A percentile compares a stretch with the other conserved stretches of the same genome.
phyloP scores from a whole-genome alignment of 1,140 invertebrate genomes.

The Platyscapa corneri region DNA sequence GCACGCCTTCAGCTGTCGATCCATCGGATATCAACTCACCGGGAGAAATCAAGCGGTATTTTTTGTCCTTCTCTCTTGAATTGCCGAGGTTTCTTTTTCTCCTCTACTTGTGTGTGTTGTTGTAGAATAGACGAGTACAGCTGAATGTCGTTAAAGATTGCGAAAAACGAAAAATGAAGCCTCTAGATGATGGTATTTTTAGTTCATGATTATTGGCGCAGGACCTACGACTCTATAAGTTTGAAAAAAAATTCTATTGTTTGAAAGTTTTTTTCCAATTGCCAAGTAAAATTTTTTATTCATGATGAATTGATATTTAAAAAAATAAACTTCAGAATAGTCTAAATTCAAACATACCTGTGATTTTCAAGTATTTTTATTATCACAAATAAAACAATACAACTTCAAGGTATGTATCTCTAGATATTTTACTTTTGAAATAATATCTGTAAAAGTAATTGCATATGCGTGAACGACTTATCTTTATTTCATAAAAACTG shows the following conservation, averaged over 20 bases:
- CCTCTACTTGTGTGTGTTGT: background rate
- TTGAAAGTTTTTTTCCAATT: too few species aligned
- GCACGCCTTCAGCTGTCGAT: slow-evolving; percentile 12
- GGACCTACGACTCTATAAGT: background rate
- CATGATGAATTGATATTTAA: background rate
- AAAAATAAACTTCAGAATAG: background rate
- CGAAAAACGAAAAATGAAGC: background rate
- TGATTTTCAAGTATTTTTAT: background rate
- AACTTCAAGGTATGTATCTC: too few species aligned
- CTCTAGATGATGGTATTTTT: background rate
- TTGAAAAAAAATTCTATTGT: too few species aligned
- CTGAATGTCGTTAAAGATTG: slow-evolving; percentile 15
- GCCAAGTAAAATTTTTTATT: background rate
- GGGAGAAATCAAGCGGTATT: slow-evolving; percentile 13
- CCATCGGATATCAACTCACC: slow-evolving; percentile 16
- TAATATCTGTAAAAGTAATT: too few species aligned
- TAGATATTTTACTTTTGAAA: too few species aligned
- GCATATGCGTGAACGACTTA: too few species aligned
- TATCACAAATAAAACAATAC: too few species aligned
- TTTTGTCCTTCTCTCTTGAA: background rate
- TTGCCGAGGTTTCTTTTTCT: background rate
- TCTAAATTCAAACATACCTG: background rate
- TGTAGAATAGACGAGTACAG: background rate
- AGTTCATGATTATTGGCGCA: background rate
- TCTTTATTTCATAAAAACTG: too few species aligned